Base-by-base conservation (phyloP, 2,113 vertebrate species). In the Spea multiplicata region DNA sequence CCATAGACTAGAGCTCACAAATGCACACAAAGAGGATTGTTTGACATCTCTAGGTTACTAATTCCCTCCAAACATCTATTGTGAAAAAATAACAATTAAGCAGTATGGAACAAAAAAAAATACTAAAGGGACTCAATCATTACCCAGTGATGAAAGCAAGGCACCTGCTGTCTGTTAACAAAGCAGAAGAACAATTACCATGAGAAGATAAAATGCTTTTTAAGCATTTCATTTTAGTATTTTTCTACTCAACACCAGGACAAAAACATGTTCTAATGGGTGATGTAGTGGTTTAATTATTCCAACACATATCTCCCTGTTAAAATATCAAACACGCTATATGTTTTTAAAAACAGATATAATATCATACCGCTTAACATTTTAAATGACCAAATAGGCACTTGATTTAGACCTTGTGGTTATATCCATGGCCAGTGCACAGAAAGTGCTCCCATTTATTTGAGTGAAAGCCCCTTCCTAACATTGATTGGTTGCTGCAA, bases 61-160 rank as follows among this genome's bases (percentile, higher is more conserved):
- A 2, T 52, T 65, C 62, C 61, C 45, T 59, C 74, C 49, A 76
- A 76, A 69, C 52, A 45, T 75, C 52, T 68, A 68, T 76, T 76
- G 44, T 76, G 65, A 68, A 64, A 57, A 69, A 68, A 69, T 59
- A 76, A 76, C 44, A 76, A 68, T 68, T 75, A 75, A 46, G 74
- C 66, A 53, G 52, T 57, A 69, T 76, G 66, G 74, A 52, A 76
- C 66, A 57, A 59, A 74, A 74, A 66, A 45, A 76, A 76, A 62
- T 75, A 30, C 30, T 30, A 66, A 67, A 14, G 5, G 66, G 44
- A 76, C 66, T 76, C 66, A 76, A 69, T 76, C 66, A 69, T 69
- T 76, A 69, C 52, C 57, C 65, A 76, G 65, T 59, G 65, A 76
- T 68, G 66, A 76, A 76, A 76, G 74, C 64, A 75, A 76, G 66